A percentile compares a stretch with the other conserved stretches of the same genome.
phyloP scores from a whole-genome alignment of 2,888 invertebrate genomes.

The Trilocha varians region DNA sequence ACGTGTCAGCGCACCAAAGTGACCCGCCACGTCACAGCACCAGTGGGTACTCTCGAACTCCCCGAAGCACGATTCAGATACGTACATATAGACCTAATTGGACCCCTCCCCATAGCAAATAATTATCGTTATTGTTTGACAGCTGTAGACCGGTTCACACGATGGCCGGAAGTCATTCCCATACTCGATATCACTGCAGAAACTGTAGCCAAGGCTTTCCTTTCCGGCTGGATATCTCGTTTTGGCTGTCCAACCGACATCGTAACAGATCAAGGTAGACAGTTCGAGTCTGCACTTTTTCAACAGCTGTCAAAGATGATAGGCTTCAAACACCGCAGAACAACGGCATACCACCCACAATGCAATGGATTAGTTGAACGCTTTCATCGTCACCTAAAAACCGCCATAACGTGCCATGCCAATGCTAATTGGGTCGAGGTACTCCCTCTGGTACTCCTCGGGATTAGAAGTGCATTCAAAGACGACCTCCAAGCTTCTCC shows the following conservation, averaged over 20 bases:
- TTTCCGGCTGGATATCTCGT: conserved; percentile 33
- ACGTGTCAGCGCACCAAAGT: conserved; percentile 31
- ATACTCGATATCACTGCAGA: conserved; percentile 29
- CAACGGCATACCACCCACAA: too few relatives aligned
- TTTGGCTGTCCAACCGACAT: conserved; percentile 31
- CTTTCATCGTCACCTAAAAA: too few relatives aligned
- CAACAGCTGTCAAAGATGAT: conserved; percentile 23
- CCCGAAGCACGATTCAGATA: conserved; percentile 8
- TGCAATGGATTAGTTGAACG: too few relatives aligned
- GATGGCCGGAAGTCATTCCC: conserved; percentile 39
- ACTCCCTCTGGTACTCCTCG: too few relatives aligned
- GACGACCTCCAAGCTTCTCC: too few relatives aligned
- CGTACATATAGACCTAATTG: conserved; percentile 13
- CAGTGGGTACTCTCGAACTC: conserved; percentile 8
- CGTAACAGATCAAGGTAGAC: conserved; percentile 6
- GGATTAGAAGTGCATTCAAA: too few relatives aligned
- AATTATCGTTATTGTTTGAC: conserved; percentile 16
- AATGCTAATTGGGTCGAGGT: too few relatives aligned
- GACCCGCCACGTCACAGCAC: conserved; percentile 17
- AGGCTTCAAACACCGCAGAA: too few relatives aligned
- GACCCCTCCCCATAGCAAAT: conserved; percentile 10
- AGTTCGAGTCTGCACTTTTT: conserved; percentile 5
- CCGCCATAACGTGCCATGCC: too few relatives aligned
- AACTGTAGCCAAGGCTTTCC: conserved; percentile 28
- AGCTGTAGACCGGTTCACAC: conserved; percentile 16